Base-by-base conservation (phyloP, 2,113 vertebrate species). In the Hyla sarda region DNA sequence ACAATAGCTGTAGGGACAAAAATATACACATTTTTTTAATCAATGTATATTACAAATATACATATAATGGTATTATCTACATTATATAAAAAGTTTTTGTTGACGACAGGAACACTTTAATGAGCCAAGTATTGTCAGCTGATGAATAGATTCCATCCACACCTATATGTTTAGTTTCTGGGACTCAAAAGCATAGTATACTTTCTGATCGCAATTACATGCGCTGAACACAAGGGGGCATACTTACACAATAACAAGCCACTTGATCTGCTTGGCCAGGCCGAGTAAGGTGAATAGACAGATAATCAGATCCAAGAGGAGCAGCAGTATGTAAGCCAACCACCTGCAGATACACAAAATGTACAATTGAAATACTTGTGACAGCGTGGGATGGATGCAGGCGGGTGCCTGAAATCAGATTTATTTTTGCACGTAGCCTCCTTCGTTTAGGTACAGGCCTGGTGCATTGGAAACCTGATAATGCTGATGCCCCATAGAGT, bases 221-320 rank as follows among this genome's bases (percentile, higher is more conserved):
- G 1, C 2, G 47, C 6, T 62, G 0, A 5, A 45, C 79, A 60
- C 69, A 34, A 87, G 88, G 52, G 85, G 88, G 84, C 0, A 1
- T 25, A 93, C 96, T 96, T 88, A 98, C 97, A 97, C 86, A 65
- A 96, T 94, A 88, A 98, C 96, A 79, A 98, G 96, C 96, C 97
- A 98, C 89, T 96, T 96, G 87, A 96, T 96, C 89, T 97, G 96
- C 89, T 97, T 97, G 4, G 96, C 96, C 88, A 98, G 91, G 75
- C 96, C 96, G 85, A 98, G 93, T 72, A 98, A 93, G 80, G 96
- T 97, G 92, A 98, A 97, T 72, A 98, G 93, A 89, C 95, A 97
- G 85, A 97, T 93, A 62, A 97, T 92, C 23, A 97, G 93, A 90
- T 97, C 96, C 48, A 97, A 89, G 47, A 98, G 94, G 72, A 98